phyloP scores from a whole-genome alignment of 2,888 invertebrate genomes.

The Marasmarcha lunaedactyla region DNA sequence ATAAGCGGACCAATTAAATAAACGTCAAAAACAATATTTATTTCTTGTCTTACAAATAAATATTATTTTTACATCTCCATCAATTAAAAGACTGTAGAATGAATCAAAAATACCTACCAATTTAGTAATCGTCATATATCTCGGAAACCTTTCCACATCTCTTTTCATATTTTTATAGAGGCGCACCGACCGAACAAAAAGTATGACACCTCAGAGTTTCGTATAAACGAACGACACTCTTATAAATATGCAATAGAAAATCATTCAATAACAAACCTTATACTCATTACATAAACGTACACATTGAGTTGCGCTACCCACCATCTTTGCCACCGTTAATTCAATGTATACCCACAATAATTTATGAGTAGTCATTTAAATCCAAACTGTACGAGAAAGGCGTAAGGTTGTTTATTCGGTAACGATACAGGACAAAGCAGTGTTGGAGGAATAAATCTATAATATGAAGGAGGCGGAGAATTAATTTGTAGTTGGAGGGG shows the following conservation, averaged over 20 bases:
- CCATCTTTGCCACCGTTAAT: conserved; percentile 51
- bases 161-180: conserved; percentile 43
- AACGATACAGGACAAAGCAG: conserved; percentile 35
- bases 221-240: conserved; percentile 42
- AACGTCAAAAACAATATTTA: conserved; percentile 2
- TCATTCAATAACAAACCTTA: conserved; percentile 32
- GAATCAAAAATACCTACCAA: too few relatives aligned
- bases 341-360: conserved; percentile 62
- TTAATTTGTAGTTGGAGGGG: conserved; percentile 52
- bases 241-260: conserved; percentile 42
- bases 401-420: conserved; percentile 64
- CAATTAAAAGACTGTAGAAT: too few relatives aligned
- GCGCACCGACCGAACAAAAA: conserved; percentile 61
- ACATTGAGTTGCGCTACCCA: conserved; percentile 26
- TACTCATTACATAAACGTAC: conserved; percentile 25
- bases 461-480: conserved; percentile 67
- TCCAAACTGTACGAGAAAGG: conserved; percentile 48
- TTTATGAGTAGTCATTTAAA: conserved; percentile 54
- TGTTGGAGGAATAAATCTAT: conserved; percentile 65
- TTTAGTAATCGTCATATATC: background rate
- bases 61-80: too few relatives aligned
- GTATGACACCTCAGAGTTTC: conserved; percentile 58
- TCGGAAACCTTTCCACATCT: conserved; percentile 18
- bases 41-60: background rate
- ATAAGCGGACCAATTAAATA: conserved; percentile 1